Conservation (phyloP, 2,888 invertebrate species). For the Carcina quercana region DNA sequence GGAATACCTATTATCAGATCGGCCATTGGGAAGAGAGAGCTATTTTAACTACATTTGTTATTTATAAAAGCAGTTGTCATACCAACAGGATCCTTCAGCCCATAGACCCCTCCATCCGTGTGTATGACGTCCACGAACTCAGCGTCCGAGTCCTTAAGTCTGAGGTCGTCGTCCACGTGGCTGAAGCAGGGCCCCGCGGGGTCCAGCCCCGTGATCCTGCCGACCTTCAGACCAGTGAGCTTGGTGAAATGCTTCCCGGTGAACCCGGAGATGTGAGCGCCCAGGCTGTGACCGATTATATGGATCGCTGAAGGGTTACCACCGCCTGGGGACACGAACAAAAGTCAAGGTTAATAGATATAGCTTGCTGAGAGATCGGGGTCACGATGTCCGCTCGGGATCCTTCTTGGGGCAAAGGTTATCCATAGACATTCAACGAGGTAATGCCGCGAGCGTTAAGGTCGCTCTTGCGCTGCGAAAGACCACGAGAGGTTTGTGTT, state of each 20-base stretch:
- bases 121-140: constrained; percentile 52
- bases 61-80: too few relatives aligned
- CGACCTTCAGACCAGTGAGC: constrained; percentile 36
- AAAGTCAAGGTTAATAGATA: neutral
- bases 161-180: constrained; percentile 27
- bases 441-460: too few relatives aligned
- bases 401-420: too few relatives aligned
- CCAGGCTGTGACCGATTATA: constrained; percentile 62
- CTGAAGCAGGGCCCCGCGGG: constrained; percentile 65
- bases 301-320: constrained; percentile 37
- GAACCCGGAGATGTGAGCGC: constrained; percentile 53
- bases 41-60: too few relatives aligned
- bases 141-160: constrained; percentile 41
- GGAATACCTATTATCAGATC: too few relatives aligned
- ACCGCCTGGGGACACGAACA: constrained; percentile 34
- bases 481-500: too few relatives aligned
- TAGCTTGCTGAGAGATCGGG: too few relatives aligned
- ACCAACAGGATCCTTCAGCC: constrained; percentile 43
- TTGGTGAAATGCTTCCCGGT: constrained; percentile 40
- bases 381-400: too few relatives aligned
- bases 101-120: constrained; percentile 49
- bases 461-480: too few relatives aligned
- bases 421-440: too few relatives aligned
- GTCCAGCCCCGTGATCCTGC: constrained; percentile 52
- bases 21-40: too few relatives aligned